These are phyloP conservation scores for Pyrocephalus nanus DNA, from an alignment of 2,797 vertebrate genomes.

Conservation along the genomic window DNA sequence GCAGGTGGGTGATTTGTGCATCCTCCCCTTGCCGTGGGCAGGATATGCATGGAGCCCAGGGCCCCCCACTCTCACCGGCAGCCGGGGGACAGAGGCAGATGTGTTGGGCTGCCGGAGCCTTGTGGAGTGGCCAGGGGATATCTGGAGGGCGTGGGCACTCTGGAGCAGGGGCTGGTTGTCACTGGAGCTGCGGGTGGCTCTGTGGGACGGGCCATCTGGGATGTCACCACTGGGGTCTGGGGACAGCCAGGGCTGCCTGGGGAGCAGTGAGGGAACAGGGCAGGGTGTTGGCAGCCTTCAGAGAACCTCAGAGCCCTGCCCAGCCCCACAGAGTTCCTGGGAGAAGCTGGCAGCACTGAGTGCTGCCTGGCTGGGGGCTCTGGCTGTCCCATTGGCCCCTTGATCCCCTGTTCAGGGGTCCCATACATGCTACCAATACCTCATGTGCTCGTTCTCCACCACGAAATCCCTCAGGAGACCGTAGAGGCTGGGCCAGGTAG, in stretches of 20 bases:
- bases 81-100: fast-evolving
- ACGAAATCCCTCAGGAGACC: constrained; percentile 74
- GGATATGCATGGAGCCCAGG: background rate
- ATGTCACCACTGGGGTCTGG: background rate
- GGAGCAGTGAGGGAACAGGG: background rate
- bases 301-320: background rate
- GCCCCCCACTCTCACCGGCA: background rate
- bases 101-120: background rate
- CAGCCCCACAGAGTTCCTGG: background rate
- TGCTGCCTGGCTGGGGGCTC: background rate
- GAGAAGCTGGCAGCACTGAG: background rate
- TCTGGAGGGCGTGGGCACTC: fast-evolving
- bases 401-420: background rate
- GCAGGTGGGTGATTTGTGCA: background rate
- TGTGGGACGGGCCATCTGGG: background rate
- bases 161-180: background rate
- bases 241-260: background rate
- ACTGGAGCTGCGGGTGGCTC: background rate
- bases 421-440: constrained; percentile 54
- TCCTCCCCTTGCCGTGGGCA: fast-evolving
- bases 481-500: constrained; percentile 69
- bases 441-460: constrained; percentile 75
- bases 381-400: background rate
- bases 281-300: background rate
- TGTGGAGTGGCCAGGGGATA: fast-evolving